Base-by-base conservation (phyloP, 1,140 invertebrate genomes). In the Eupristina koningsbergeri region DNA sequence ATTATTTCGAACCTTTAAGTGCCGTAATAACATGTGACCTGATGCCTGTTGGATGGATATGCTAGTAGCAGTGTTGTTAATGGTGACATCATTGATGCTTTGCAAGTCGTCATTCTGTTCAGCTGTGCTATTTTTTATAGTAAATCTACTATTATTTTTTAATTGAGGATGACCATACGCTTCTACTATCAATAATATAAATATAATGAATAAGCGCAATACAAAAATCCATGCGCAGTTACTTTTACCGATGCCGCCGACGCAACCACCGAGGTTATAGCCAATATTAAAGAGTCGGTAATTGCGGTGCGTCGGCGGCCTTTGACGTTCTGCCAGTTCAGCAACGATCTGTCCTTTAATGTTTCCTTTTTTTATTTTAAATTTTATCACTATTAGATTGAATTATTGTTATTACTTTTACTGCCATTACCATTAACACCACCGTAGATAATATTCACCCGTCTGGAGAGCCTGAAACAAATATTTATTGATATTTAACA, bases 1-100 rank as follows among this genome's bases (percentile, higher is more conserved):
- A 79, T 13, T 11, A 36, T 39, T n/a, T 17, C 64, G 53, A 50
- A 63, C 81, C 80, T 84, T 87, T 89, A 89, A 84, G 89, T 90
- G 67, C 88, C 86, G 77, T 85, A 87, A 76, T 87, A 87, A 50
- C 85, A 86, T 29, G 87, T 73, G 15, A 87, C 77, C 63, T 83
- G 85, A 78, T 67, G 29, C 31, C 22, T 47, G 50, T 34, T 74
- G 50, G 41, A 39, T 58, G 3, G 15, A 13, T 26, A 36, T 36
- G 34, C 36, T 71, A 71, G 34, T 61, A 34, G 58, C 75, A 47
- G 36, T 34, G 75, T 75, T 71, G 45, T 61, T 71, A 26, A 29
- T 61, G 50, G 29, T 61, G 64, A 29, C 76, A 45, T 26, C 36
- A 39, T 26, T 67, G 15, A 64, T 15, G 13, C 50, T 39, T 61